Evolutionary conservation across 1,140 invertebrate species (phyloP), one percentile per base, ranked within the genome.

Genomic region (Drosophila bocki): DNA sequence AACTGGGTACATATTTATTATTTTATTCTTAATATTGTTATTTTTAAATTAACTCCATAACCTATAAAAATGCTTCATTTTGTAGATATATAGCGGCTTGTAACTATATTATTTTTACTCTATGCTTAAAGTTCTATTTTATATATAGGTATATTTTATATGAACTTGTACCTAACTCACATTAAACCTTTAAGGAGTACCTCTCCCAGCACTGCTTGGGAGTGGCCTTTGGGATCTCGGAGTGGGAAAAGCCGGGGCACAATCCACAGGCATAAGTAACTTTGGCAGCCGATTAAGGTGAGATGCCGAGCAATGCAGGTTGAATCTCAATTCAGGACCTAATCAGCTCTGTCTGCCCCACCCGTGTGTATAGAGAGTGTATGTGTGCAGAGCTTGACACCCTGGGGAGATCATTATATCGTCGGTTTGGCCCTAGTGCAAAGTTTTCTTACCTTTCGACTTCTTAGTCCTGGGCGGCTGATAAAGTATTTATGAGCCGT

Each of bases 271-370:
- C 84, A 88, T 90, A 90, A 90, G 85, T 83, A 90, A 90, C 85
- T 90, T 90, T 90, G 85, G 82, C 85, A 90, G 81, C 85, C 85
- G 85, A 90, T 90, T 90, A 90, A 85, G 85, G 85, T 90, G 85
- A 72, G 69, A 90, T 85, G 85, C 81, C 77, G 64, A 70, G 85
- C 68, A 85, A 85, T 90, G 85, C 85, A 77, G 62, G 71, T 81
- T 72, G 85, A 90, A 90, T 90, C 80, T 80, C 86, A 90, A 90
- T 90, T 78, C 75, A 65, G 60, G 51, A 74, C 77, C 77, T 80
- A 80, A 80, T 80, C 76, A 80, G 78, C 67, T 84, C 78, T 62
- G 48, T 56, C 59, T 71, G 50, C 26, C 47, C 53, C 39, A 29
- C 39, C 15, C 22, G 26, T 39, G 50, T 12, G 51, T 32, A 48